Conservation (phyloP, 2,888 invertebrate genomes). For the Micoletzkya japonica region DNA sequence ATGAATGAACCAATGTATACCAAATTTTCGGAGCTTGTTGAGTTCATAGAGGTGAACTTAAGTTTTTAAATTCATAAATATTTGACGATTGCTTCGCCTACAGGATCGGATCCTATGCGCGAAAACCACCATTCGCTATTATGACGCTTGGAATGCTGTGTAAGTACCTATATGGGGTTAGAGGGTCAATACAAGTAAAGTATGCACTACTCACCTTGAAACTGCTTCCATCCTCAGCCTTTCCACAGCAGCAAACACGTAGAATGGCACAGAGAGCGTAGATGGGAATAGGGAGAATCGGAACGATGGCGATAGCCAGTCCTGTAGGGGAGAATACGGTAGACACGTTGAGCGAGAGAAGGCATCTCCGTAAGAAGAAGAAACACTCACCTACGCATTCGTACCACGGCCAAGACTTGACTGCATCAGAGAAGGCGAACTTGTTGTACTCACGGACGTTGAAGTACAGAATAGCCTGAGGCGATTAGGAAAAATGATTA, state of each 20-base stretch:
- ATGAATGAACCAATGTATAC: too few species aligned
- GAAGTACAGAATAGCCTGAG: slow-evolving; percentile 52
- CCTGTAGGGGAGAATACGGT: slow-evolving; percentile 31
- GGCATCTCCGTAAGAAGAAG: neutral
- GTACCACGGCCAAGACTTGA: slow-evolving; percentile 54
- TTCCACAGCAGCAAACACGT: slow-evolving; percentile 48
- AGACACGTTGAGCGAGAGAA: neutral
- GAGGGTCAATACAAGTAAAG: too few species aligned
- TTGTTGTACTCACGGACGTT: slow-evolving; percentile 58
- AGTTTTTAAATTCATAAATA: too few species aligned
- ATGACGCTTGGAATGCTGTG: too few species aligned
- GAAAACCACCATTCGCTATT: too few species aligned
- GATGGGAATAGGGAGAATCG: slow-evolving; percentile 61
- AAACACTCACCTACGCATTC: slow-evolving; percentile 42
- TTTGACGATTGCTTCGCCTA: too few species aligned
- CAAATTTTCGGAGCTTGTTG: too few species aligned
- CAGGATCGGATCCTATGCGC: too few species aligned
- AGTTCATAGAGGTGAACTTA: too few species aligned
- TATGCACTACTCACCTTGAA: slow-evolving; percentile 10
- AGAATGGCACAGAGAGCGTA: slow-evolving; percentile 52
- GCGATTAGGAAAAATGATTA: too few species aligned
- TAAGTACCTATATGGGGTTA: too few species aligned
- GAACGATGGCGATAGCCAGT: slow-evolving; percentile 56
- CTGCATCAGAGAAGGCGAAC: slow-evolving; percentile 49
- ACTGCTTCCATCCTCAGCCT: slow-evolving; percentile 6